Evolutionary conservation across 2,888 invertebrate species (phyloP), one percentile per base, ranked within the genome.

Genomic region (Oegoconia quadripuncta): DNA sequence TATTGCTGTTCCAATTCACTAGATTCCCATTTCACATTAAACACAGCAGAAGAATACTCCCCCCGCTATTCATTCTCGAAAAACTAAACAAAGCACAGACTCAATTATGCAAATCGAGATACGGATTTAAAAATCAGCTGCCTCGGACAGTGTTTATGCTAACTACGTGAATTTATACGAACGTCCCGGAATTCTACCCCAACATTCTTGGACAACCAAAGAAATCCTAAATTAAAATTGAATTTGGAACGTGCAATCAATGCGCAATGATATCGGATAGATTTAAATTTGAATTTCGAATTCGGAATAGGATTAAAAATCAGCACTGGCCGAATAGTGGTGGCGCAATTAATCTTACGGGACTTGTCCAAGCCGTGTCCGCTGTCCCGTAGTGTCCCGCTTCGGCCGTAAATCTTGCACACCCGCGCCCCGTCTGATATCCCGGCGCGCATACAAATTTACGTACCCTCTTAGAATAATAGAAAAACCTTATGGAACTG

Each of bases 261-360:
- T 43, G 39, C 39, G 35, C 34, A 37, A 44, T 29, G 6, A 16
- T 11, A 11, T 15, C 15, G 9, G 16, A n/a, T 32, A 44, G 55
- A 64, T 64, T 59, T 56, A 55, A 58, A 64, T 68, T 69, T 59
- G 59, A 62, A 64, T 60, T 35, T 58, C 59, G 52, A 59, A 60
- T 61, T 57, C 44, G 42, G 48, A 50, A 39, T 31, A 43, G 63
- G 61, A 72, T 78, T 77, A 78, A 80, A 79, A 77, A 70, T 73
- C 73, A 73, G 64, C 66, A 57, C 53, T 61, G 59, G 58, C 60
- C 63, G 51, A 65, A 67, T 71, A 72, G 74, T 71, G 64, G 54
- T 48, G 52, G 52, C 52, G 71, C 73, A 68, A 80, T 80, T 80
- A 80, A 80, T 81, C 78, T 79, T 74, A 55, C 64, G 55, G 64